phyloP scores from a whole-genome alignment of 2,888 invertebrate species.

The Unio pictorum region DNA sequence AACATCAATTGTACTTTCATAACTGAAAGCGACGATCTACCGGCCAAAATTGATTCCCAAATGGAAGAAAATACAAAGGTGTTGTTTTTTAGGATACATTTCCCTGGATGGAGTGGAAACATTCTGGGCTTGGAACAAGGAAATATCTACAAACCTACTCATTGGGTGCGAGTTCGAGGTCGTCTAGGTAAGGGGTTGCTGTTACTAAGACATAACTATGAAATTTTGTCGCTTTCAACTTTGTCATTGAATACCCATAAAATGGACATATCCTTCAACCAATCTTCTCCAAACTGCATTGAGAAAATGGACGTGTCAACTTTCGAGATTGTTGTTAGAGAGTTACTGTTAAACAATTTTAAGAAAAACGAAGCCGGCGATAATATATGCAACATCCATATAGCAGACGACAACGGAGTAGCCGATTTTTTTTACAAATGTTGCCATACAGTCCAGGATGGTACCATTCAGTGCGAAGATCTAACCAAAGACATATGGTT shows the following conservation, averaged over 20 bases:
- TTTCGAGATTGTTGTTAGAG: conserved; percentile 24
- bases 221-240: conserved; percentile 50
- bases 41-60: conserved; percentile 11
- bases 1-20: conserved; percentile 8
- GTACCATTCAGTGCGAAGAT: conserved; percentile 16
- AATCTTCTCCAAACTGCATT: conserved; percentile 51
- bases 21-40: conserved; percentile 11
- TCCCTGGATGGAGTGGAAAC: conserved; percentile 10
- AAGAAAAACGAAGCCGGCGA: conserved; percentile 24
- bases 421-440: conserved; percentile 27
- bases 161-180: conserved; percentile 51
- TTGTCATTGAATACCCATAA: conserved; percentile 51
- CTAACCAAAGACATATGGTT: conserved; percentile 45
- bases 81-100: conserved; percentile 22
- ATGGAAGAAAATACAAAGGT: conserved; percentile 24
- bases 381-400: conserved; percentile 42
- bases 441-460: conserved; percentile 13
- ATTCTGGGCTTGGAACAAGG: conserved; percentile 9
- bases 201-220: conserved; percentile 58
- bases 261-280: conserved; percentile 42
- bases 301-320: conserved; percentile 15
- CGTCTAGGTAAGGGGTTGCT: conserved; percentile 57
- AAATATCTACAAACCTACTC: conserved; percentile 26
- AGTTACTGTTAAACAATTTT: conserved; percentile 51
- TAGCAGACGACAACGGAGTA: conserved; percentile 12